These are phyloP conservation scores for Gymnoscelis rufifasciata DNA, from an alignment of 2,888 invertebrate genomes.

Conservation along the genomic window DNA sequence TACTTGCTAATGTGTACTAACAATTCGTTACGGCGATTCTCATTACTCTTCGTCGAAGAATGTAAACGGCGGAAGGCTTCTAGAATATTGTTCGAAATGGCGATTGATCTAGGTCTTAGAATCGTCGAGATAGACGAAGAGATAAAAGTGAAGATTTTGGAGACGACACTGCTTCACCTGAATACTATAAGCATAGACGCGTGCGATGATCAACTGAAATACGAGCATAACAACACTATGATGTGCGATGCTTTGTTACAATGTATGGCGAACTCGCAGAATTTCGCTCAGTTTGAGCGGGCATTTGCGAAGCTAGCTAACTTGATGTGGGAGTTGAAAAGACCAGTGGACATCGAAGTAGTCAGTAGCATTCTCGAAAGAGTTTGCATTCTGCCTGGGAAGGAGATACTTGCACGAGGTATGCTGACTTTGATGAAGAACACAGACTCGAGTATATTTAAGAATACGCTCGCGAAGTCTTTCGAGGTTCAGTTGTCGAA, in stretches of 20 bases:
- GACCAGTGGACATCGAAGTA: slow-evolving; percentile 39
- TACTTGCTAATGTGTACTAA: slow-evolving; percentile 41
- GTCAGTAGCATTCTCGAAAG: slow-evolving; percentile 52
- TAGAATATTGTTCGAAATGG: slow-evolving; percentile 50
- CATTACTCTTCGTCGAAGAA: slow-evolving; percentile 45
- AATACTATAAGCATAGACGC: slow-evolving; percentile 40
- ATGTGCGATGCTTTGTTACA: slow-evolving; percentile 53
- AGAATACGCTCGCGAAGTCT: slow-evolving; percentile 36
- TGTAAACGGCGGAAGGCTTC: slow-evolving; percentile 44
- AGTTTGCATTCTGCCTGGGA: slow-evolving; percentile 53
- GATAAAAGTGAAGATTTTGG: slow-evolving; percentile 37
- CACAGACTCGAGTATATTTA: slow-evolving; percentile 45
- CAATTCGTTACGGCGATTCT: slow-evolving; percentile 36
- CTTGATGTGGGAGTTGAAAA: slow-evolving; percentile 40
- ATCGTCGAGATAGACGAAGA: slow-evolving; percentile 21
- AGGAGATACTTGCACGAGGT: slow-evolving; percentile 40
- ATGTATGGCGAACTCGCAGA: slow-evolving; percentile 53
- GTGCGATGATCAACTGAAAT: slow-evolving; percentile 44
- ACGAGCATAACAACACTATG: slow-evolving; percentile 13
- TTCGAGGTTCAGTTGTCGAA: slow-evolving; percentile 45
- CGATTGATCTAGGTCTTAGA: slow-evolving; percentile 41
- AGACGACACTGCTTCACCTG: slow-evolving; percentile 46
- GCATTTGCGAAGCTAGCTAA: slow-evolving; percentile 52
- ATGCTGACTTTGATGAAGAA: slow-evolving; percentile 45
- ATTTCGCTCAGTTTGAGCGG: slow-evolving; percentile 58